Percentiles rank a stretch among this genome's conserved stretches.
Conservation (phyloP, 2,113 vertebrate species). For the Calypte anna region DNA sequence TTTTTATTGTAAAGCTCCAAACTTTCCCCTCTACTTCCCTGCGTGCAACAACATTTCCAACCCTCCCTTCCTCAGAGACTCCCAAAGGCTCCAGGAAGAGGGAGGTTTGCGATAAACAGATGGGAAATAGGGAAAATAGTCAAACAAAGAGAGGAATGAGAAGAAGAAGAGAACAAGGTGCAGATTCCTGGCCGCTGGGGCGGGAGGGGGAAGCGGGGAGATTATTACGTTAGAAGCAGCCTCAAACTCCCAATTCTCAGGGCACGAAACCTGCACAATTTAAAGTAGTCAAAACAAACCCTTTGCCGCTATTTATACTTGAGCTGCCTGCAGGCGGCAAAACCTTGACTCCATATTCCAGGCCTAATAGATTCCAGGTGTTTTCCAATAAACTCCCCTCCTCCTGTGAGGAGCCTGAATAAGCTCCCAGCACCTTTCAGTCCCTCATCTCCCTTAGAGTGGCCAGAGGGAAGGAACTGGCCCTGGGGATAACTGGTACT, state of each 20-base stretch:
- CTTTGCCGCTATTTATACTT: conserved; percentile 75
- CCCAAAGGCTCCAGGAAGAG: conserved; percentile 63
- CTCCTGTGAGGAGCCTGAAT: conserved; percentile 28
- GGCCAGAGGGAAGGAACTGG: not conserved
- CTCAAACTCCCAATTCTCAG: conserved; percentile 77
- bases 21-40: conserved; percentile 55
- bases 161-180: conserved; percentile 68
- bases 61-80: conserved; percentile 44
- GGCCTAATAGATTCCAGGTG: conserved; percentile 80
- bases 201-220: conserved; percentile 24
- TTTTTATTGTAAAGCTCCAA: conserved; percentile 33
- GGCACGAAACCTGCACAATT: conserved; percentile 79
- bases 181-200: conserved; percentile 67
- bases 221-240: conserved; percentile 75
- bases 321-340: conserved; percentile 76
- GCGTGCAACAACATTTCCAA: conserved; percentile 52
- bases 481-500: not conserved
- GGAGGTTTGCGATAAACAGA: conserved; percentile 73
- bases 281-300: conserved; percentile 81
- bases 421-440: conserved; percentile 25
- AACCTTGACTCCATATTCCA: conserved; percentile 70
- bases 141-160: conserved; percentile 70
- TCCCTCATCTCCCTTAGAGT: not conserved
- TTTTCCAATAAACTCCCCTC: conserved; percentile 68
- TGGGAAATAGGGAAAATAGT: conserved; percentile 70